Percentiles rank a stretch among this genome's conserved stretches.
Evolutionary conservation across 1,140 invertebrate species (phyloP).

Genomic region (Colletes gigas): DNA sequence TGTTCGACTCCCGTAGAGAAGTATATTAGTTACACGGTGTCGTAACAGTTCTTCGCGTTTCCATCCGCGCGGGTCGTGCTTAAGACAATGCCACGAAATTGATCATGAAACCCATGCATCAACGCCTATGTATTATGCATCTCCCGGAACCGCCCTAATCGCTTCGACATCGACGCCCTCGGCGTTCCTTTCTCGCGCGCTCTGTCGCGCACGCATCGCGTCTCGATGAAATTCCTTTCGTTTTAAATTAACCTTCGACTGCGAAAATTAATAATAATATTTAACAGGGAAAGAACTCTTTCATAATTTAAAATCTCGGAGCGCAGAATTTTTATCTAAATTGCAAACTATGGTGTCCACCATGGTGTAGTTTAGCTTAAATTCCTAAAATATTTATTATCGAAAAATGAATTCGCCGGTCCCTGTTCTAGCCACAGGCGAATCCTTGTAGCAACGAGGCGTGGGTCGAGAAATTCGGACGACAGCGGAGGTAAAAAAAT

Average conservation of each 20-base stretch:
- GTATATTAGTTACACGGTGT: neutral
- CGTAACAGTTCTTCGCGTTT: neutral
- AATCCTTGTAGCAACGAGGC: neutral
- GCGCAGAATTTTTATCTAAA: neutral
- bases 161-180: conserved; percentile 34
- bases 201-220: conserved; percentile 11
- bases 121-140: conserved; percentile 45
- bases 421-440: too few species aligned
- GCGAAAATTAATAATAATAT: too few species aligned
- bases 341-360: too few species aligned
- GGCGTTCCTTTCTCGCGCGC: conserved; percentile 36
- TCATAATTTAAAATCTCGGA: too few species aligned
- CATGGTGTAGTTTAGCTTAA: too few species aligned
- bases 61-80: neutral
- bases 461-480: neutral
- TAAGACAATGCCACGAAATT: conserved; percentile 31
- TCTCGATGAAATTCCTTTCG: neutral
- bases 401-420: too few species aligned
- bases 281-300: too few species aligned
- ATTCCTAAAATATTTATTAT: too few species aligned
- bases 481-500: neutral
- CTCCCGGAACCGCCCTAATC: conserved; percentile 41
- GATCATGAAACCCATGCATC: conserved; percentile 24
- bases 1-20: neutral
- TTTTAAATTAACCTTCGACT: neutral